Conservation (phyloP, 2,888 invertebrate genomes). For the Habrosyne pyritoides region DNA sequence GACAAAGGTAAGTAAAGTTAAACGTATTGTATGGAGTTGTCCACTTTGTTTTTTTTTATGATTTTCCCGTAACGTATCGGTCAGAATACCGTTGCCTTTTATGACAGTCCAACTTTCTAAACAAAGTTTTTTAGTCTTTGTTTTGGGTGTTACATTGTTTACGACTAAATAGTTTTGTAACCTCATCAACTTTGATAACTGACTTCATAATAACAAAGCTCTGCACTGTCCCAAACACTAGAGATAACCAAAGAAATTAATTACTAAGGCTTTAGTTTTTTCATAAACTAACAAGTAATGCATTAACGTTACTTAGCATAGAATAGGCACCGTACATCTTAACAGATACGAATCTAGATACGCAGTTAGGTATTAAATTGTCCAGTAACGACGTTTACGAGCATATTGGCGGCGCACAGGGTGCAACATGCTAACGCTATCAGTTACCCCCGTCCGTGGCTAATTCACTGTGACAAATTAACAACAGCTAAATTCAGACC, state of each 20-base stretch:
- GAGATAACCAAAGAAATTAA: background rate
- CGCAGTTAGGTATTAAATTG: slow-evolving; percentile 77
- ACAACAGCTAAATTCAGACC: slow-evolving; percentile 77
- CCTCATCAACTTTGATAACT: slow-evolving; percentile 12
- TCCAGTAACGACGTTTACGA: slow-evolving; percentile 72
- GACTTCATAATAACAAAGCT: background rate
- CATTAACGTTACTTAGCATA: slow-evolving; percentile 6
- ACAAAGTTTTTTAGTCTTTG: slow-evolving; percentile 42
- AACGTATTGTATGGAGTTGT: slow-evolving; percentile 48
- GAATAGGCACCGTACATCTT: slow-evolving; percentile 25
- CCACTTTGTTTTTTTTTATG: slow-evolving; percentile 53
- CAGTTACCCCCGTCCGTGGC: slow-evolving; percentile 77
- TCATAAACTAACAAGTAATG: slow-evolving; percentile 3
- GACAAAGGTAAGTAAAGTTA: slow-evolving; percentile 71
- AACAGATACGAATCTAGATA: slow-evolving; percentile 67
- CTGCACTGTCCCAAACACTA: background rate
- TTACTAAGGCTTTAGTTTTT: background rate
- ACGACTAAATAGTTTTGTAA: slow-evolving; percentile 23
- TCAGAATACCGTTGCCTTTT: slow-evolving; percentile 35
- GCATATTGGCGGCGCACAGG: slow-evolving; percentile 78
- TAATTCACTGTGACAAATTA: slow-evolving; percentile 84
- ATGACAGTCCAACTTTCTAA: slow-evolving; percentile 46
- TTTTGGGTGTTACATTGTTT: slow-evolving; percentile 43
- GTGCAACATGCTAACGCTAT: slow-evolving; percentile 81
- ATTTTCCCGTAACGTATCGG: slow-evolving; percentile 49